Evolutionary conservation across 2,113 vertebrate genomes (phyloP), one percentile per base, ranked within the genome.

Genomic region (Pedionomus torquatus): DNA sequence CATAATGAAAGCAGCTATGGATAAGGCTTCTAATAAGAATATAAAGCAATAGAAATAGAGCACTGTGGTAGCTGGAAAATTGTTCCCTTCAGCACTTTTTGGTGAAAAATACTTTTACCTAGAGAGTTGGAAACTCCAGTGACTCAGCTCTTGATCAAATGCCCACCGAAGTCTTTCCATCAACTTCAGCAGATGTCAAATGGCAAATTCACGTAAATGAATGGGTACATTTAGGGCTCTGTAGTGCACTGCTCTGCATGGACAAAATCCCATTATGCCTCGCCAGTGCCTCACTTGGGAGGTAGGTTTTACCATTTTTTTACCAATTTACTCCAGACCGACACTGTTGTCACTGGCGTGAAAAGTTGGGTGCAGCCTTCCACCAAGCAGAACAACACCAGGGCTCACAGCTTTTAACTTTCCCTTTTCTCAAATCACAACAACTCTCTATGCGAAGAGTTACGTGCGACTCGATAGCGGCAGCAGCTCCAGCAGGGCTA

Each of bases 141-240:
- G 92, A 95, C 79, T 94, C 90, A 95, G 76, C 77, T 83, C 51
- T 95, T 94, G 90, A 96, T 81, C 60, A 52, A 79, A 92, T 82
- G 76, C 95, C 96, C 86, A 75, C 57, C 4, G 0, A 82, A 92
- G 69, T 89, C 83, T 95, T 94, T 95, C 96, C 83, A 86, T 81
- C 83, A 65, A 68, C 78, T 93, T 93, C 88, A 92, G 86, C 48
- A 81, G 77, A 92, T 81, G 65, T 88, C 41, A 12, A 95, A 92
- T 68, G 83, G 80, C 2, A 4, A 96, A 87, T 93, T 87, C 95
- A 70, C 25, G 49, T 19, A 37, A 81, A 90, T 70, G 76, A 95
- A 92, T 72, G 44, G 52, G 33, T 41, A 83, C 58, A 83, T 88
- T 83, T 66, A 79, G 37, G 90, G 49, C 83, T 75, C 88, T 37